These are phyloP conservation scores for Notarius lentiginosus DNA, from an alignment of 2,113 vertebrate species.

Conservation along the genomic window DNA sequence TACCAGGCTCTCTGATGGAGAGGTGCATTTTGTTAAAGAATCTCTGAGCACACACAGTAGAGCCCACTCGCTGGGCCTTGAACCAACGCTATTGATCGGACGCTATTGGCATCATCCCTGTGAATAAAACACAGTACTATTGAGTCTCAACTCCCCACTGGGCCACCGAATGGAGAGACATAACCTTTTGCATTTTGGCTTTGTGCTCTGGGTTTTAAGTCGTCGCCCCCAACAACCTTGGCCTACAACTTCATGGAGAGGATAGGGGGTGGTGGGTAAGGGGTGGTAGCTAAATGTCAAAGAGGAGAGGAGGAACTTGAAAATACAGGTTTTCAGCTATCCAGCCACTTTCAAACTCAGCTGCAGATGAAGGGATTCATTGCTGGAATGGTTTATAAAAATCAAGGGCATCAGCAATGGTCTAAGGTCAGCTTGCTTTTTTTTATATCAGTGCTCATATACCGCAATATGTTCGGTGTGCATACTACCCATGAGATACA, in stretches of 20 bases:
- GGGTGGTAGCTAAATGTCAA: constrained; percentile 61
- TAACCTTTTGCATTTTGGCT: constrained; percentile 62
- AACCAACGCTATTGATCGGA: constrained; percentile 71
- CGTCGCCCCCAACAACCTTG: constrained; percentile 54
- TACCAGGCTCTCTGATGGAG: constrained; percentile 68
- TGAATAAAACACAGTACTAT: constrained; percentile 71
- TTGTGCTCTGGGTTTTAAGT: constrained; percentile 56
- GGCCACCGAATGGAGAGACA: constrained; percentile 67
- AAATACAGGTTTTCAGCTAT: constrained; percentile 37
- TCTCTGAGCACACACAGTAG: constrained; percentile 65
- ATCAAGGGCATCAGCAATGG: constrained; percentile 48
- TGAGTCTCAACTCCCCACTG: constrained; percentile 67
- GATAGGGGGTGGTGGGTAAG: neutral
- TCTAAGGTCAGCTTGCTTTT: neutral
- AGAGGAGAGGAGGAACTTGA: constrained; percentile 47
- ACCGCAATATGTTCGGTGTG: neutral
- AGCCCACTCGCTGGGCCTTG: constrained; percentile 66
- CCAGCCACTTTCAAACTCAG: constrained; percentile 26
- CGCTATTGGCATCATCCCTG: constrained; percentile 68
- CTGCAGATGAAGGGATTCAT: constrained; percentile 33
- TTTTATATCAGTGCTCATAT: neutral
- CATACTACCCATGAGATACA: neutral
- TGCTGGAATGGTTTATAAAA: constrained; percentile 57
- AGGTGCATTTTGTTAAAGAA: constrained; percentile 68
- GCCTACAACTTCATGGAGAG: constrained; percentile 34